These are phyloP conservation scores for Girardinichthys multiradiatus DNA, from an alignment of 2,113 vertebrate species.

Conservation along the genomic window DNA sequence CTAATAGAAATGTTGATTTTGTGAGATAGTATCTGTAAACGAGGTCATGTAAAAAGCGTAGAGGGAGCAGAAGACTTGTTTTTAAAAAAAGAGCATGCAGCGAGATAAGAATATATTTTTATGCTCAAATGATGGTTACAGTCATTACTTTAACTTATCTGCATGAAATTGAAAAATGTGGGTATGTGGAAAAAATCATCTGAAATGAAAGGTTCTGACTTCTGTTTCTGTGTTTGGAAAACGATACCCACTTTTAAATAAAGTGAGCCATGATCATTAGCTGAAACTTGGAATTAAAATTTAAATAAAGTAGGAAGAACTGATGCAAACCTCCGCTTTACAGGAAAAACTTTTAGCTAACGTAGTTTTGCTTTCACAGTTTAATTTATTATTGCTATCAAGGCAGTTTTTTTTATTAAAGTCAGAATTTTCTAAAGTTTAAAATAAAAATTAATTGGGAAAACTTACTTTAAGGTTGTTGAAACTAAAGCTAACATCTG, in stretches of 20 bases:
- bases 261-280: not conserved
- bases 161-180: conserved; percentile 52
- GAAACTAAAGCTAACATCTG: no score
- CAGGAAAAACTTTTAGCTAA: not conserved
- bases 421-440: no score
- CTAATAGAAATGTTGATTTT: conserved; percentile 68
- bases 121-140: conserved; percentile 15
- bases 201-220: not conserved
- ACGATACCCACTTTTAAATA: not conserved
- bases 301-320: not conserved
- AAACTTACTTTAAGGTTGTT: no score
- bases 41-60: conserved; percentile 30
- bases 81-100: conserved; percentile 48
- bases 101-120: conserved; percentile 42
- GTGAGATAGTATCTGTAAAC: conserved; percentile 43
- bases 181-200: not conserved
- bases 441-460: no score
- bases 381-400: no score
- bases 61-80: conserved; percentile 28
- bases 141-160: conserved; percentile 49
- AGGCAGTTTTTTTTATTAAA: no score
- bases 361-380: not conserved
- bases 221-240: not conserved
- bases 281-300: conserved; percentile 41
- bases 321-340: not conserved